Conservation (phyloP, 2,888 invertebrate species). For the Drepana falcataria region DNA sequence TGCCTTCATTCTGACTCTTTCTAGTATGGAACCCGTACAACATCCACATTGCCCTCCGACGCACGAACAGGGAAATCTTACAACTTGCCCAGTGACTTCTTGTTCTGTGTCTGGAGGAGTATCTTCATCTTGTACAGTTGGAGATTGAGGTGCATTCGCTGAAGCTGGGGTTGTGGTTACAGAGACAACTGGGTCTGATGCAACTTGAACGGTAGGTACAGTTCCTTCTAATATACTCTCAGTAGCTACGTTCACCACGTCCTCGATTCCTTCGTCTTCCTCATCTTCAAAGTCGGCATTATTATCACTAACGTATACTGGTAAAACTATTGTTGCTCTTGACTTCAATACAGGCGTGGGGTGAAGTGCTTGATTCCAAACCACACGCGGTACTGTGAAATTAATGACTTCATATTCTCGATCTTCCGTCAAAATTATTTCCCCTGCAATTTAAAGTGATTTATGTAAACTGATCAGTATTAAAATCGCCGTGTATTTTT, state of each 20-base stretch:
- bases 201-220: slow-evolving; percentile 16
- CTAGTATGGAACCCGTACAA: slow-evolving; percentile 82
- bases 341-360: slow-evolving; percentile 64
- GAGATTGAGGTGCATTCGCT: slow-evolving; percentile 28
- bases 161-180: slow-evolving; percentile 20
- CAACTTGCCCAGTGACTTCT: slow-evolving; percentile 63
- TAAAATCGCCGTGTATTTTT: too few species aligned
- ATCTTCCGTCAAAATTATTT: slow-evolving; percentile 34
- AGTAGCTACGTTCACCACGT: slow-evolving; percentile 26
- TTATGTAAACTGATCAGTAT: background rate
- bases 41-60: slow-evolving; percentile 81
- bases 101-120: slow-evolving; percentile 24
- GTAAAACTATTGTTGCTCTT: slow-evolving; percentile 58
- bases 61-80: slow-evolving; percentile 81
- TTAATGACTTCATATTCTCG: slow-evolving; percentile 51
- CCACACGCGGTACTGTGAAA: slow-evolving; percentile 46
- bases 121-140: slow-evolving; percentile 35
- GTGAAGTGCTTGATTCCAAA: slow-evolving; percentile 58
- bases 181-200: slow-evolving; percentile 23
- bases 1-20: slow-evolving; percentile 83
- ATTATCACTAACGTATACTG: slow-evolving; percentile 56
- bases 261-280: slow-evolving; percentile 28
- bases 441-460: slow-evolving; percentile 19
- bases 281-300: slow-evolving; percentile 31
- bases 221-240: slow-evolving; percentile 15